These are phyloP conservation scores for Chiroxiphia lanceolata DNA, from an alignment of 2,797 vertebrate genomes.

Conservation along the genomic window DNA sequence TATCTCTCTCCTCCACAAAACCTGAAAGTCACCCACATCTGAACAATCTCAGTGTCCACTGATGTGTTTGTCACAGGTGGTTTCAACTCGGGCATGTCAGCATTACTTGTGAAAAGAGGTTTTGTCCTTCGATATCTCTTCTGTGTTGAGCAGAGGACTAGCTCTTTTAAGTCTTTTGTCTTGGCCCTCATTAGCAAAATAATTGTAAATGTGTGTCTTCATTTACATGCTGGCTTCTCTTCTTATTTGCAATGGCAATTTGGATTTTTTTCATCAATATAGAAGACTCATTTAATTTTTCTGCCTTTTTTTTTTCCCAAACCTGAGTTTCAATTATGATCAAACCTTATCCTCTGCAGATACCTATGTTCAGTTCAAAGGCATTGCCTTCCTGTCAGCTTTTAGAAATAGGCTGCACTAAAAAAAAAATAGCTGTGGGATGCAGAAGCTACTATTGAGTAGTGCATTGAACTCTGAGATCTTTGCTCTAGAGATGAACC, in stretches of 20 bases:
- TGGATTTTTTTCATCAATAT: neutral
- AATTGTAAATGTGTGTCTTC: neutral
- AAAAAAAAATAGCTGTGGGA: neutral
- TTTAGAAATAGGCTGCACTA: neutral
- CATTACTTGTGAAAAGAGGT: neutral
- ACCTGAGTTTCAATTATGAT: neutral
- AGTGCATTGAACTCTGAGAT: constrained; percentile 38
- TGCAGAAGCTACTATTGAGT: neutral
- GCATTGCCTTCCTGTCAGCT: neutral
- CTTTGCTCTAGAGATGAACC: constrained; percentile 63
- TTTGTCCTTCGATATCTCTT: neutral
- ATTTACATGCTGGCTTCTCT: neutral
- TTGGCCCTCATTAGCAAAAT: neutral
- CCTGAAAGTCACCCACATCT: neutral
- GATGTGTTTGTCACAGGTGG: neutral
- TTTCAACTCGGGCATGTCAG: neutral
- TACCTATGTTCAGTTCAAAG: neutral
- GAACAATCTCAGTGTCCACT: neutral
- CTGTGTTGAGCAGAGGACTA: neutral
- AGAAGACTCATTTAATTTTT: neutral
- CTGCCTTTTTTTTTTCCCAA: neutral
- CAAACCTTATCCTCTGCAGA: neutral
- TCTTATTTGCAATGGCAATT: neutral
- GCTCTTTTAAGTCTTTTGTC: neutral
- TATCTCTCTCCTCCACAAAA: neutral